These are phyloP conservation scores for Dolomedes plantarius DNA, from an alignment of 2,888 invertebrate species.

Conservation along the genomic window DNA sequence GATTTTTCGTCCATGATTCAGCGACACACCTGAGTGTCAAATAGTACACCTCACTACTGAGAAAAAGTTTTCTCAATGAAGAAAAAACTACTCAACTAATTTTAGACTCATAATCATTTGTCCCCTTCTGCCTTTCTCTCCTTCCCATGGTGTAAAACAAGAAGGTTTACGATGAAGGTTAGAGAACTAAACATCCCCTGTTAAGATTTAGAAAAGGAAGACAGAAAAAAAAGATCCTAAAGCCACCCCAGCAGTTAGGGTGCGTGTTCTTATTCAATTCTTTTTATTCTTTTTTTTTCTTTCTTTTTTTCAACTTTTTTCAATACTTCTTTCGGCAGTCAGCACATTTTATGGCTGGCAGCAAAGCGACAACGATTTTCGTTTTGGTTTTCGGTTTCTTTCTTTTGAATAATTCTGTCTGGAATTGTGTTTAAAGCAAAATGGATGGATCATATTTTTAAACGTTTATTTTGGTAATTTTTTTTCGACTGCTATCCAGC, in stretches of 20 bases:
- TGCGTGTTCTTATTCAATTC: neutral
- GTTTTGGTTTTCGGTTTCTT: slow-evolving; percentile 30
- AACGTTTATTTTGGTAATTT: slow-evolving; percentile 31
- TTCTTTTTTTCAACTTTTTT: slow-evolving; percentile 20
- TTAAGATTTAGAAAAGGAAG: neutral
- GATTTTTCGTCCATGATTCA: neutral
- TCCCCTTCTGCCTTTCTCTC: slow-evolving; percentile 21
- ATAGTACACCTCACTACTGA: neutral
- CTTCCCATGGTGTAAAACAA: slow-evolving; percentile 45
- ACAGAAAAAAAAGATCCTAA: neutral
- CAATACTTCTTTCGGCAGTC: slow-evolving; percentile 18
- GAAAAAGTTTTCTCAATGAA: neutral
- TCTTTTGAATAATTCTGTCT: slow-evolving; percentile 48
- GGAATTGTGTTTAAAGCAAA: slow-evolving; percentile 64
- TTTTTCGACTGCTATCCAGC: neutral
- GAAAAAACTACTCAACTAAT: slow-evolving; percentile 21
- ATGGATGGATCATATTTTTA: slow-evolving; percentile 69
- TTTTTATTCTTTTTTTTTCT: neutral
- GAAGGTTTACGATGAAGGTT: slow-evolving; percentile 54
- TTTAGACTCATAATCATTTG: slow-evolving; percentile 59
- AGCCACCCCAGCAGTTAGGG: neutral
- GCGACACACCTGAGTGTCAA: slow-evolving; percentile 2
- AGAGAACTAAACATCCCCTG: slow-evolving; percentile 29
- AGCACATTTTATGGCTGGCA: slow-evolving; percentile 65
- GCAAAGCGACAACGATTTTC: slow-evolving; percentile 42